Evolutionary conservation across 2,888 invertebrate genomes (phyloP).

Genomic region (Cyclophora albipunctata): DNA sequence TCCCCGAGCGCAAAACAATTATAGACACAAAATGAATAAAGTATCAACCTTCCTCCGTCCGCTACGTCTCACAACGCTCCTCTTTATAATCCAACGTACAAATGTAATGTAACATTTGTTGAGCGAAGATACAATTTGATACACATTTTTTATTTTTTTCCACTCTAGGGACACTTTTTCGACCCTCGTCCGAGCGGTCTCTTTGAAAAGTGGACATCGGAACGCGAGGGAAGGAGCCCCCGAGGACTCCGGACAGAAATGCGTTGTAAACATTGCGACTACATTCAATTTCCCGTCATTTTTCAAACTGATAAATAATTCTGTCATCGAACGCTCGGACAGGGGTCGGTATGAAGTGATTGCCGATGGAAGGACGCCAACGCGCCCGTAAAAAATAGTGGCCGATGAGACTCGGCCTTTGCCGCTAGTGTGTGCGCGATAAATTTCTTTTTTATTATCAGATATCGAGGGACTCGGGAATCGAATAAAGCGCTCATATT

Average conservation of each 20-base stretch:
- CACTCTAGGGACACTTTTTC: constrained; percentile 74
- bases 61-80: constrained; percentile 47
- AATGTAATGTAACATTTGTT: constrained; percentile 57
- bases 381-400: constrained; percentile 66
- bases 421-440: constrained; percentile 62
- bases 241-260: constrained; percentile 72
- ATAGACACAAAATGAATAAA: constrained; percentile 65
- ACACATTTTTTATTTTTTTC: constrained; percentile 69
- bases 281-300: constrained; percentile 78
- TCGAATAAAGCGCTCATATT: constrained; percentile 76
- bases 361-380: constrained; percentile 65
- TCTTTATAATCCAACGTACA: constrained; percentile 63
- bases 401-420: constrained; percentile 55
- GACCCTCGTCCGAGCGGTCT: constrained; percentile 76
- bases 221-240: constrained; percentile 74
- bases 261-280: constrained; percentile 77
- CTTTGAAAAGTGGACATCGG: constrained; percentile 76
- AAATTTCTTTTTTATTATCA: constrained; percentile 76
- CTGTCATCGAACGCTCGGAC: constrained; percentile 75
- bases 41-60: constrained; percentile 42
- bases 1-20: constrained; percentile 64
- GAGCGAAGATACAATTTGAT: constrained; percentile 59
- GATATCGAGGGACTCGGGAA: constrained; percentile 75
- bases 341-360: constrained; percentile 75
- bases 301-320: constrained; percentile 78